Conservation (phyloP, 2,113 vertebrate genomes). For the Myrmecobius fasciatus region DNA sequence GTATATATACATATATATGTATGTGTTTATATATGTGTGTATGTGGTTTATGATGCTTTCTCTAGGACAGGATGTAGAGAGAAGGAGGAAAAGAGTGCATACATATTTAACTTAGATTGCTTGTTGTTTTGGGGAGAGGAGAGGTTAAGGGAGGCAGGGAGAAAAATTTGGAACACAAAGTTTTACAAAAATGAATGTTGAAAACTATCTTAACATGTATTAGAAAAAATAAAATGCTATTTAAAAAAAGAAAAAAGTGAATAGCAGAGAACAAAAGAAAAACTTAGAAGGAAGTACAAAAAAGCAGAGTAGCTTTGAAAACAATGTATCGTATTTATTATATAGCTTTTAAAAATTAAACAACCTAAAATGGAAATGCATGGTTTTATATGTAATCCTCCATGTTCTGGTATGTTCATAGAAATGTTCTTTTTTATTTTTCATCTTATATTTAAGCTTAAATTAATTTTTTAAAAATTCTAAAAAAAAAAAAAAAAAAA, state of each 20-base stretch:
- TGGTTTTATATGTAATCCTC: neutral
- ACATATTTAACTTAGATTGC: too few species aligned
- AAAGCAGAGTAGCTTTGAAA: neutral
- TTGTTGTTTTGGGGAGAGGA: too few species aligned
- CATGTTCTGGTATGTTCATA: neutral
- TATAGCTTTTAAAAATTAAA: neutral
- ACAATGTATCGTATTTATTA: neutral
- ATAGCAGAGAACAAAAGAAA: neutral
- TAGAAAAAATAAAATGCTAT: too few species aligned
- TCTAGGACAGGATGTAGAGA: neutral
- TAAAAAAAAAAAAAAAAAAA: neutral
- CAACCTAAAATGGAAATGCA: neutral
- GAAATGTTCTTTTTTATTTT: neutral
- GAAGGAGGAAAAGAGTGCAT: neutral
- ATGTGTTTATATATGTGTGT: neutral
- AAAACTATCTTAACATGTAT: too few species aligned
- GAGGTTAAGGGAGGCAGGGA: too few species aligned
- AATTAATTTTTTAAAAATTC: neutral
- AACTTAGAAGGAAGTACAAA: neutral
- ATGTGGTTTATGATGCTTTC: neutral
- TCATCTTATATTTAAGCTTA: neutral
- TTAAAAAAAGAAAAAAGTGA: neutral
- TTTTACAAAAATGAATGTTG: too few species aligned
- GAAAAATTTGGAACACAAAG: too few species aligned
- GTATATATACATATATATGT: neutral